These are phyloP conservation scores for Uloborus plumipes DNA, from an alignment of 2,888 invertebrate genomes.

Conservation along the genomic window DNA sequence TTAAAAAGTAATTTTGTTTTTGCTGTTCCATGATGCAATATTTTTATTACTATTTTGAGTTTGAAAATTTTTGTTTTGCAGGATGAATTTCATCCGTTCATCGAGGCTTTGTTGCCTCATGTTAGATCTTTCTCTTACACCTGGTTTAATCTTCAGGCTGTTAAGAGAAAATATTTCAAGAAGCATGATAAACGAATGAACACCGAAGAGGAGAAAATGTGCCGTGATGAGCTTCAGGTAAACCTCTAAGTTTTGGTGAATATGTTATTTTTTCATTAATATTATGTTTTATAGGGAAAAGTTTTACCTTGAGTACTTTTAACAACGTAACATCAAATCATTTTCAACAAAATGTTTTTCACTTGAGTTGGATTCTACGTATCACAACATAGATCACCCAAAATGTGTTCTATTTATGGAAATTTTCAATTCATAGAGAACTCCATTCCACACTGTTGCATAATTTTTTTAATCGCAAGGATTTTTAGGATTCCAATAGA, in stretches of 20 bases:
- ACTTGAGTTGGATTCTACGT: too few species aligned
- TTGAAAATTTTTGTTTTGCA: constrained; percentile 72
- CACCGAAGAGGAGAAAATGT: constrained; percentile 97
- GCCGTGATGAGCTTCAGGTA: constrained; percentile 98
- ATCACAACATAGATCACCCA: too few species aligned
- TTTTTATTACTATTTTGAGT: not conserved
- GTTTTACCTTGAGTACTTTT: too few species aligned
- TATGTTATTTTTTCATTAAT: too few species aligned
- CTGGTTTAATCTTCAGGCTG: constrained; percentile 99
- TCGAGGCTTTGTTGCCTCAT: constrained; percentile 99
- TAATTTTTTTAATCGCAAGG: too few species aligned
- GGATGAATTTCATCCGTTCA: constrained; percentile 99
- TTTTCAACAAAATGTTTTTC: too few species aligned
- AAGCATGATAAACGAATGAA: constrained; percentile 99
- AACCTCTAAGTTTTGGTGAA: constrained; percentile 67
- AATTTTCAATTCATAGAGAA: too few species aligned
- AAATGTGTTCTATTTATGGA: too few species aligned
- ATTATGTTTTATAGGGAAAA: too few species aligned
- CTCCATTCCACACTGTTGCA: too few species aligned
- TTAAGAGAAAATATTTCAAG: constrained; percentile 99
- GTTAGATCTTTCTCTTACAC: constrained; percentile 99
- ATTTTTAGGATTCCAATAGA: too few species aligned
- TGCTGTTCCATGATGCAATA: not conserved
- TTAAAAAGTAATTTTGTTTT: not conserved
- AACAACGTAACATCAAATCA: too few species aligned